Percentiles rank a stretch among this genome's conserved stretches.
Evolutionary conservation across 2,797 vertebrate genomes (phyloP).

Genomic region (Peromyscus eremicus): DNA sequence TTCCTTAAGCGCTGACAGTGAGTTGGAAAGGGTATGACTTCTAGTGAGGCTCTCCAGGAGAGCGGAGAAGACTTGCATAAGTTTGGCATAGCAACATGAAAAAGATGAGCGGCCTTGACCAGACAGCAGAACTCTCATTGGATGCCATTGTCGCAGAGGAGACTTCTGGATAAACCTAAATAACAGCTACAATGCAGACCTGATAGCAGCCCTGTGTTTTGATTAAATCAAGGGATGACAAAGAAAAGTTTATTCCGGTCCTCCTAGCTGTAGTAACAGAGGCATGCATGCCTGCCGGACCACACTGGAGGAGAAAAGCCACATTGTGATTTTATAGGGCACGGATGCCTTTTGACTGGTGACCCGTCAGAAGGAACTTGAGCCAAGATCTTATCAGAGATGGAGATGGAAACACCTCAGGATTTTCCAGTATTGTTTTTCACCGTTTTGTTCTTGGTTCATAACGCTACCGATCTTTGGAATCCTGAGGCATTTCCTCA

Average conservation of each 20-base stretch:
- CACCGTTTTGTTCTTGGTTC: conserved; percentile 52
- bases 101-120: conserved; percentile 36
- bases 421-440: conserved; percentile 36
- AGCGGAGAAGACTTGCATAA: conserved; percentile 45
- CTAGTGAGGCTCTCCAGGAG: neutral
- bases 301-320: neutral
- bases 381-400: conserved; percentile 51
- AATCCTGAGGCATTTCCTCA: conserved; percentile 51
- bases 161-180: conserved; percentile 57
- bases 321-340: neutral
- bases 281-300: rapidly evolving
- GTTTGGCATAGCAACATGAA: conserved; percentile 4
- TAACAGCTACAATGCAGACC: conserved; percentile 13
- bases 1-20: neutral
- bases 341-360: neutral
- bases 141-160: neutral
- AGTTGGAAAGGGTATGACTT: neutral
- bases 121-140: neutral
- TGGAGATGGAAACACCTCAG: conserved; percentile 47
- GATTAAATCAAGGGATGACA: conserved; percentile 29
- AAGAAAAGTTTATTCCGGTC: neutral
- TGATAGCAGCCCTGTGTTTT: neutral
- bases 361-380: conserved; percentile 24
- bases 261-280: neutral
- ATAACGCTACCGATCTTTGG: neutral